Base-by-base conservation (phyloP, 2,888 invertebrate species). In the Drosophila lutescens region DNA sequence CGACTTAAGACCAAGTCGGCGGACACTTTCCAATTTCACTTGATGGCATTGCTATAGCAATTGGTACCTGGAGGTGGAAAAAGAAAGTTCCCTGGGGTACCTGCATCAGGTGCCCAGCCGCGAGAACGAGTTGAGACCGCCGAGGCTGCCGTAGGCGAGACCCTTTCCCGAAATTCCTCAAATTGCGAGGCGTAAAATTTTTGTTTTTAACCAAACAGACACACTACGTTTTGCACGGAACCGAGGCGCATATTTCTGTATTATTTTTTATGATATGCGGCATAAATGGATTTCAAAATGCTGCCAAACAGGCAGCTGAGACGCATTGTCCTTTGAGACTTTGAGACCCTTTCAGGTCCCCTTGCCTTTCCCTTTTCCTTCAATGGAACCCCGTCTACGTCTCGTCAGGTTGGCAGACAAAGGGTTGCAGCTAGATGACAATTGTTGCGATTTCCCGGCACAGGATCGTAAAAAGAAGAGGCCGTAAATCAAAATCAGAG, bases 71-170 rank as follows among this genome's bases (percentile, higher is more conserved):
- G 17, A 4, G 15, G 6, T 8, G 23, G n/a, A 15, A 43, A 63
- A 80, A 58, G 76, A 73, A 75, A 88, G 78, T 84, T 66, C 43
- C 49, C 20, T 30, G 15, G 23, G 10, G 71, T 82, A 82, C 83
- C 86, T 88, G 86, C 68, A 79, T 79, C 85, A 89, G 85, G 89
- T 89, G 86, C 65, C 85, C 76, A 83, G 72, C 66, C 63, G 74
- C 61, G 86, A 86, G 86, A 86, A 86, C 66, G 76, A 70, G 75
- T 75, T 73, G 59, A 66, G 6, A 43, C 17, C 44, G 30, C 30
- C 30, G 30, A 30, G 30, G 8, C 30, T 20, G 41, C 41, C 17
- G 20, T 12, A 7, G 12, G 20, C 46, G 26, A 30, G 47, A 47
- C 55, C 70, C 62, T 57, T 54, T 58, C 17, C 43, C 59, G 43